Evolutionary conservation across 2,797 vertebrate genomes (phyloP).

Genomic region (Anisognathus igniventris): DNA sequence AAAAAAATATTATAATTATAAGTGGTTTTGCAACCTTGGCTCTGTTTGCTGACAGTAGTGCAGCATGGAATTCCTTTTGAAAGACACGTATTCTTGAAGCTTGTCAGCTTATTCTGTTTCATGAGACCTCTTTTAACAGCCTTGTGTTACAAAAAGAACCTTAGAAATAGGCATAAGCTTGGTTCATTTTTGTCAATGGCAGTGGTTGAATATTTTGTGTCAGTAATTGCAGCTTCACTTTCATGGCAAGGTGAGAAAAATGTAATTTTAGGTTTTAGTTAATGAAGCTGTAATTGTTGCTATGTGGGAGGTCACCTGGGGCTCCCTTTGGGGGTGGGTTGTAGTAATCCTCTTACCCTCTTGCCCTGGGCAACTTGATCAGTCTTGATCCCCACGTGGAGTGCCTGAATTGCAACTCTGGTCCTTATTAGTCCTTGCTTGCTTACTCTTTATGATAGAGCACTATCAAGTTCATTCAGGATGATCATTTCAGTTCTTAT

Average conservation of each 20-base stretch:
- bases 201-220: background rate
- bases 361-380: background rate
- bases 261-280: background rate
- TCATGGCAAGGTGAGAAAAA: background rate
- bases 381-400: fast-evolving
- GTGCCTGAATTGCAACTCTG: fast-evolving
- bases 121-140: background rate
- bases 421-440: background rate
- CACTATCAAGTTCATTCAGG: background rate
- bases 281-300: background rate
- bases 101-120: background rate
- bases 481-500: background rate
- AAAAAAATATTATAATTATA: background rate
- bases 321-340: background rate
- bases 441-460: background rate
- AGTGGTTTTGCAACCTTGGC: background rate
- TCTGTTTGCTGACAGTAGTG: background rate
- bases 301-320: background rate
- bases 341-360: background rate
- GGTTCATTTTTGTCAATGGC: background rate
- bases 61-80: background rate
- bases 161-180: background rate
- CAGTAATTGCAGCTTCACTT: background rate
- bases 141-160: background rate
- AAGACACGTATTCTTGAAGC: background rate